Conservation (phyloP, 1,140 invertebrate genomes). For the Tetramorium parvispinum region DNA sequence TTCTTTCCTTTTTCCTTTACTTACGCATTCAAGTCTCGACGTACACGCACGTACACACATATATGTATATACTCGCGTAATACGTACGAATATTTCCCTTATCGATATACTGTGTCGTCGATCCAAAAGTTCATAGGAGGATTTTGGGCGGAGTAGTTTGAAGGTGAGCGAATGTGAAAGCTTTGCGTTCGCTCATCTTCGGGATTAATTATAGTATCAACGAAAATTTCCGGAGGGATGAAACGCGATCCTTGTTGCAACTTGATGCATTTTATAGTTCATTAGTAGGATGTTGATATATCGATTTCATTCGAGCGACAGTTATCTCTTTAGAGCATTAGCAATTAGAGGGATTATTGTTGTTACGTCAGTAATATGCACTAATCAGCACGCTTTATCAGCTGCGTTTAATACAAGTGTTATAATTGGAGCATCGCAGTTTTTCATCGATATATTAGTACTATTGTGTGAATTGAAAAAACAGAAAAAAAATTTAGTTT, state of each 20-base stretch:
- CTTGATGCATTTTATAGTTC: neutral
- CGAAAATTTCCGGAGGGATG: neutral
- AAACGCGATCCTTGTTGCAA: neutral
- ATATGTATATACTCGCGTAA: neutral
- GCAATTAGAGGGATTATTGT: slow-evolving; percentile 40
- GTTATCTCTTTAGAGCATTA: slow-evolving; percentile 9
- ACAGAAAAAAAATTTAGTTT: neutral
- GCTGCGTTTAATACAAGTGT: neutral
- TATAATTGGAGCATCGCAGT: slow-evolving; percentile 6
- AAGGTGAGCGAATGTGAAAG: slow-evolving; percentile 7
- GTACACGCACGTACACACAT: slow-evolving; percentile 3
- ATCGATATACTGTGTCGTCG: slow-evolving; percentile 42
- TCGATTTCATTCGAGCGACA: neutral
- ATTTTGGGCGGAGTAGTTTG: slow-evolving; percentile 64
- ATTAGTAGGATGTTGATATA: neutral
- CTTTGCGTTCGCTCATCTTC: no score
- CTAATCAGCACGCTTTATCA: slow-evolving; percentile 35
- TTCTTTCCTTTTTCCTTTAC: slow-evolving; percentile 52
- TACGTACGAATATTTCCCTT: slow-evolving; percentile 12
- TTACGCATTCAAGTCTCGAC: slow-evolving; percentile 43
- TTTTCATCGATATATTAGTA: neutral
- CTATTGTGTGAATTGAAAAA: slow-evolving; percentile 2
- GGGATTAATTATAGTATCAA: no score
- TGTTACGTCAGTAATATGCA: neutral
- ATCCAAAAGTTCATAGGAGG: slow-evolving; percentile 65